Evolutionary conservation across 1,140 invertebrate genomes (phyloP).

Genomic region (Drosophila guanche): DNA sequence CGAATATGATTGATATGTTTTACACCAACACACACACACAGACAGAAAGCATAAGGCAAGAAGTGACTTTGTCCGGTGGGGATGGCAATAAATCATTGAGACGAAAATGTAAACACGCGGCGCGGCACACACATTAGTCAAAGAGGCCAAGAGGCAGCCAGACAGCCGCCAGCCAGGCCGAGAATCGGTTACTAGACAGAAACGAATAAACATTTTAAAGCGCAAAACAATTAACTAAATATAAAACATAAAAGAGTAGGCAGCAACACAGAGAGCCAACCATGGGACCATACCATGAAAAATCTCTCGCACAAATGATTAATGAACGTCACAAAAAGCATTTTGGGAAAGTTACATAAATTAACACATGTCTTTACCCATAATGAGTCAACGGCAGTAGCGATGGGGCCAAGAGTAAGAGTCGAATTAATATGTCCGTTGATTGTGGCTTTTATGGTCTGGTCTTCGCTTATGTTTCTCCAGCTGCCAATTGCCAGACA

Average conservation of each 20-base stretch:
- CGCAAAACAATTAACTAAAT: constrained; percentile 79
- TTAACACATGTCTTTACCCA: constrained; percentile 77
- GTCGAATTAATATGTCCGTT: constrained; percentile 54
- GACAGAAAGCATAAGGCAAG: constrained; percentile 41
- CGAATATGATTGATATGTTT: constrained; percentile 73
- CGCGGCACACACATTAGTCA: constrained; percentile 68
- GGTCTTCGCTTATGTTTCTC: constrained; percentile 9
- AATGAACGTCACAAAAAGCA: constrained; percentile 65
- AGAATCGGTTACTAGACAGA: constrained; percentile 52
- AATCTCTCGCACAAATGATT: constrained; percentile 63
- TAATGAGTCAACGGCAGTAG: constrained; percentile 61
- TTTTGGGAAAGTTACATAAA: constrained; percentile 81
- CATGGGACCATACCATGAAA: constrained; percentile 39
- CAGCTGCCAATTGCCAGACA: constrained; percentile 3
- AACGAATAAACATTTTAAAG: constrained; percentile 80
- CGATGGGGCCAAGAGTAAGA: constrained; percentile 35
- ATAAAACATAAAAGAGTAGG: constrained; percentile 75
- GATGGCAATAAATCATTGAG: constrained; percentile 68
- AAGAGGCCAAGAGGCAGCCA: constrained; percentile 65
- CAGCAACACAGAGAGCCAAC: constrained; percentile 44
- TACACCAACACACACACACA: constrained; percentile 24
- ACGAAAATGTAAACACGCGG: constrained; percentile 67
- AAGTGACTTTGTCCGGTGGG: constrained; percentile 48
- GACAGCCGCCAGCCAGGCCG: constrained; percentile 31
- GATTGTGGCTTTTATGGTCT: constrained; percentile 32